phyloP scores from a whole-genome alignment of 2,888 invertebrate species.

The Nasonovia ribisnigri region DNA sequence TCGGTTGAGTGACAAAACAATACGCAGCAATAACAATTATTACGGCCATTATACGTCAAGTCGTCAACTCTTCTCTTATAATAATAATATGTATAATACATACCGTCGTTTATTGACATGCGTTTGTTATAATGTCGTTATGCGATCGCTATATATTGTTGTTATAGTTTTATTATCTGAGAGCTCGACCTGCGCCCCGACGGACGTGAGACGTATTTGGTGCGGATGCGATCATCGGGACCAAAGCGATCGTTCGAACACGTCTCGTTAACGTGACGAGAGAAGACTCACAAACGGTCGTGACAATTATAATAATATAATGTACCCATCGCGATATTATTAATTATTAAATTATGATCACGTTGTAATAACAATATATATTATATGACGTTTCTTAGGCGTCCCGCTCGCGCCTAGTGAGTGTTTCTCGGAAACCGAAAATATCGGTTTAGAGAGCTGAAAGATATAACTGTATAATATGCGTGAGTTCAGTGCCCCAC shows the following conservation, averaged over 20 bases:
- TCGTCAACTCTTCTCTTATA: conserved; percentile 37
- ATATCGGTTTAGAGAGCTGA: too few relatives aligned
- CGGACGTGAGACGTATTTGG: not conserved
- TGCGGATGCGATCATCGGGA: not conserved
- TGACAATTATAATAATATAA: not conserved
- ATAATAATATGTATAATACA: not conserved
- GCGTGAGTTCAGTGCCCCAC: too few relatives aligned
- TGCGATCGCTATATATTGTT: not conserved
- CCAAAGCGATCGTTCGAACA: not conserved
- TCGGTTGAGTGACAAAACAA: conserved; percentile 58
- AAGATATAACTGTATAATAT: too few relatives aligned
- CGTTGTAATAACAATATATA: not conserved
- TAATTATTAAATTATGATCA: not conserved
- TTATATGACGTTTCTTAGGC: not conserved
- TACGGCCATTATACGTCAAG: conserved; percentile 43
- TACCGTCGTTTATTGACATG: not conserved
- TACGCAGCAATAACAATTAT: conserved; percentile 42
- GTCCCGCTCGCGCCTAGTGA: not conserved
- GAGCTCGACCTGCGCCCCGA: not conserved
- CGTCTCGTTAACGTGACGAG: not conserved
- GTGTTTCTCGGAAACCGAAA: too few relatives aligned
- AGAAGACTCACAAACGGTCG: not conserved
- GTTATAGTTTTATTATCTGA: not conserved
- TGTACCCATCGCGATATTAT: not conserved
- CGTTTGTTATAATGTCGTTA: conserved; percentile 6